Evolutionary conservation across 2,888 invertebrate species (phyloP).

Genomic region (Chydorus sphaericus): DNA sequence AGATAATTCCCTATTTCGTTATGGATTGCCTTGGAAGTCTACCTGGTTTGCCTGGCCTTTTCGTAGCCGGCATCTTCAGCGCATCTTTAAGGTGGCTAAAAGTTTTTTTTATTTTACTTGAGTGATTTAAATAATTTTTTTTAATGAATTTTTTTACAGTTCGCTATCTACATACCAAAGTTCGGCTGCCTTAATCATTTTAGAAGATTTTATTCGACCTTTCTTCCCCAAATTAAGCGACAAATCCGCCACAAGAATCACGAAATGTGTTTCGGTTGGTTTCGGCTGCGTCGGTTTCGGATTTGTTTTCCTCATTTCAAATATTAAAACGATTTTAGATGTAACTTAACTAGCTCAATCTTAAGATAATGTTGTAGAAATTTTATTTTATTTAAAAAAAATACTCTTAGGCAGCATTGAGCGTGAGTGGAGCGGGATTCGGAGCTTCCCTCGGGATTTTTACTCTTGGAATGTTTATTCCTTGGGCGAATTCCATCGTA

Average conservation of each 20-base stretch:
- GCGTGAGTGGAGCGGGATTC: neutral
- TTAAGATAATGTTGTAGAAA: no score
- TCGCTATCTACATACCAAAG: conserved; percentile 92
- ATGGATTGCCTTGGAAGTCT: conserved; percentile 61
- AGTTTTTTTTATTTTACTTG: neutral
- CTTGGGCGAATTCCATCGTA: neutral
- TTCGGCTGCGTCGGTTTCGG: conserved; percentile 63
- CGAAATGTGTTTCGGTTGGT: conserved; percentile 50
- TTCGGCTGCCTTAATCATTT: conserved; percentile 77
- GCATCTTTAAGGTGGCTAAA: conserved; percentile 69
- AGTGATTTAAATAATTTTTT: neutral
- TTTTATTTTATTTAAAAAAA: neutral
- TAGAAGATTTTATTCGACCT: conserved; percentile 69
- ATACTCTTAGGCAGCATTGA: neutral
- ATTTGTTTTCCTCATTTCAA: conserved; percentile 71
- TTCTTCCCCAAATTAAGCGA: conserved; percentile 27
- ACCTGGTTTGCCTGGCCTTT: conserved; percentile 73
- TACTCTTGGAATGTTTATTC: conserved; percentile 7
- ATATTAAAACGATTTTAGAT: conserved; percentile 74
- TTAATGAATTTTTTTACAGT: no score
- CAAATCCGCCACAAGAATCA: conserved; percentile 33
- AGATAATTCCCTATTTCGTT: conserved; percentile 77
- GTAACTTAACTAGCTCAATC: conserved; percentile 28
- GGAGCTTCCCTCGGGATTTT: neutral
- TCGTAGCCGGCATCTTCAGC: conserved; percentile 89